phyloP scores from a whole-genome alignment of 2,888 invertebrate species.

The Empis livida region DNA sequence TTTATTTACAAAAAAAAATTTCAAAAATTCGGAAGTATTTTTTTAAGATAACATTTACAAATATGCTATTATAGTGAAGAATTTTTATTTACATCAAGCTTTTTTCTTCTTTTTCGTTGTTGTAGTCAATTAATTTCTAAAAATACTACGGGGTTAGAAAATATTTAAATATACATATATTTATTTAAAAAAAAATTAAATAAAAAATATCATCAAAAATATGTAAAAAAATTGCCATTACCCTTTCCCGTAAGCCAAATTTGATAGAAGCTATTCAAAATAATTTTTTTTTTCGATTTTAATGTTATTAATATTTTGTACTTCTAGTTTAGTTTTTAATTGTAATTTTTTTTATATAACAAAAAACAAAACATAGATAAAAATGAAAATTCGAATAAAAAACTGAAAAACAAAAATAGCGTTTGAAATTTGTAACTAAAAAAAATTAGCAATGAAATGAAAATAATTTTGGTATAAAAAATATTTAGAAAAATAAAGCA shows the following conservation, averaged over 20 bases:
- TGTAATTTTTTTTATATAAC: no score
- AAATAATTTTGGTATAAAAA: constrained; percentile 10
- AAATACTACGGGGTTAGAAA: not conserved
- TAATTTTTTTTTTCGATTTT: not conserved
- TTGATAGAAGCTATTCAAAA: not conserved
- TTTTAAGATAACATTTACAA: no score
- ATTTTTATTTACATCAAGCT: no score
- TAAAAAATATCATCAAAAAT: not conserved
- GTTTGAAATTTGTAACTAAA: not conserved
- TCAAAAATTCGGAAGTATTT: no score
- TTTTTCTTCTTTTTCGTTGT: no score
- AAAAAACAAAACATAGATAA: not conserved
- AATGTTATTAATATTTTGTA: not conserved
- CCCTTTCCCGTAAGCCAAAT: constrained; percentile 34
- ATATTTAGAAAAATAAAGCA: constrained; percentile 2
- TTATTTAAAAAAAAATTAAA: not conserved
- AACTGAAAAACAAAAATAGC: not conserved
- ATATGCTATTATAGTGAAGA: no score
- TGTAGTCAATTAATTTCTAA: no score
- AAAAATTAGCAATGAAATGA: constrained; percentile 8
- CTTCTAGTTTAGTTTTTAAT: not conserved
- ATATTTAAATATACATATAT: not conserved
- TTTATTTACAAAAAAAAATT: no score
- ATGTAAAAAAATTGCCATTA: constrained; percentile 32
- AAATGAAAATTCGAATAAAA: not conserved